Evolutionary conservation across 1,140 invertebrate species (phyloP).

Genomic region (Battus philenor): DNA sequence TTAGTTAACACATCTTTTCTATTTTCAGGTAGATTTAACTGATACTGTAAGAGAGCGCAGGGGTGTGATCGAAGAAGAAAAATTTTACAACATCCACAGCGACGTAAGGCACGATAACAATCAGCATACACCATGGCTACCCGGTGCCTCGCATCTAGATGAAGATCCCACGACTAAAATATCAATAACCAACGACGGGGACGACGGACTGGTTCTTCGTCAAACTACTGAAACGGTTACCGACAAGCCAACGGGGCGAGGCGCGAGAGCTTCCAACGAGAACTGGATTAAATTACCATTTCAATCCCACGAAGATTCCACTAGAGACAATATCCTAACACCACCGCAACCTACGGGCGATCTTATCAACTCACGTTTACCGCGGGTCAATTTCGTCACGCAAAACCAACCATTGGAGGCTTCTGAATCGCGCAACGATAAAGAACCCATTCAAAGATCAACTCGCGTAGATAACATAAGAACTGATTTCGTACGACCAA

Average conservation of each 20-base stretch:
- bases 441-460: conserved; percentile 61
- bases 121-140: conserved; percentile 59
- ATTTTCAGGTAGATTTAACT: too few species aligned
- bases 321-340: conserved; percentile 50
- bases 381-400: conserved; percentile 72
- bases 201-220: conserved; percentile 39
- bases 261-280: conserved; percentile 67
- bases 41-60: conserved; percentile 44
- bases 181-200: conserved; percentile 47
- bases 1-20: too few species aligned
- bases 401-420: conserved; percentile 70
- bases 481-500: conserved; percentile 69
- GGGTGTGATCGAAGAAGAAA: conserved; percentile 69
- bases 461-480: conserved; percentile 63
- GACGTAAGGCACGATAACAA: conserved; percentile 39
- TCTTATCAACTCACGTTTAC: conserved; percentile 68
- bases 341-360: conserved; percentile 62
- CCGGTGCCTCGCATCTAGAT: conserved; percentile 43
- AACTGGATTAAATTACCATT: conserved; percentile 73
- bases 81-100: conserved; percentile 55
- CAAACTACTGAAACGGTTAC: conserved; percentile 66
- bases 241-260: conserved; percentile 66
- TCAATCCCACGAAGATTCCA: conserved; percentile 43
- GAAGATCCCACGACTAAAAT: conserved; percentile 60
- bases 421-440: conserved; percentile 68